Percentiles rank a stretch among this genome's conserved stretches.
Conservation (phyloP, 2,113 vertebrate genomes). For the Charina bottae region DNA sequence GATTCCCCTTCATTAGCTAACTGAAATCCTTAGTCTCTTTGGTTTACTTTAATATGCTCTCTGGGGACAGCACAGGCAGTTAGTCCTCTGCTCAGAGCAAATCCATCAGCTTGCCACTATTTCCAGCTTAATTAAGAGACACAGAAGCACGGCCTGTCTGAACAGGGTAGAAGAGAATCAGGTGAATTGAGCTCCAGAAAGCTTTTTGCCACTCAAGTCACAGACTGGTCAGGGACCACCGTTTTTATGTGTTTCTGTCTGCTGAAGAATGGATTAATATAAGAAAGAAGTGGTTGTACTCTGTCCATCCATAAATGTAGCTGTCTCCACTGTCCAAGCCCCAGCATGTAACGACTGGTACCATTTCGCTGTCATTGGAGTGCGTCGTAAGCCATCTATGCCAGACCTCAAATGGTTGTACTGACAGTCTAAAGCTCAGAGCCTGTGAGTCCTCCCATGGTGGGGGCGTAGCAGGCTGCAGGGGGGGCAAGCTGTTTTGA, state of each 20-base stretch:
- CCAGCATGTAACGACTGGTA: slow-evolving; percentile 14
- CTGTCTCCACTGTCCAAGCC: background rate
- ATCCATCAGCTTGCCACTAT: slow-evolving; percentile 62
- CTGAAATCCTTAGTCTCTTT: slow-evolving; percentile 64
- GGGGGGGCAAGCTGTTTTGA: background rate
- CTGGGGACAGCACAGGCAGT: slow-evolving; percentile 60
- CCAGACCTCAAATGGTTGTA: background rate
- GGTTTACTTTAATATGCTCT: slow-evolving; percentile 71
- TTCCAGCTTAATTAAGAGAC: slow-evolving; percentile 69
- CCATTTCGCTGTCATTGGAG: slow-evolving; percentile 35
- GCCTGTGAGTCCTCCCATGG: background rate
- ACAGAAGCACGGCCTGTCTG: slow-evolving; percentile 24
- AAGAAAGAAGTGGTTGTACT: background rate
- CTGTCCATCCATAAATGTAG: slow-evolving; percentile 17
- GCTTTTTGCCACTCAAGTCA: background rate
- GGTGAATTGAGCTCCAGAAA: slow-evolving; percentile 1
- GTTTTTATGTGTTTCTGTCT: slow-evolving; percentile 29
- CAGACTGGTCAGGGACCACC: slow-evolving; percentile 9
- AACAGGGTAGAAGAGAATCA: slow-evolving; percentile 34
- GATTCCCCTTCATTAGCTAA: slow-evolving; percentile 64
- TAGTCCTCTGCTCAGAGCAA: slow-evolving; percentile 57
- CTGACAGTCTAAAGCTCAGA: background rate
- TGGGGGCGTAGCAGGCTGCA: background rate
- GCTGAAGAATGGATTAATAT: slow-evolving; percentile 36
- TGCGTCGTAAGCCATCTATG: background rate